Evolutionary conservation across 1,140 invertebrate species (phyloP).

Genomic region (Oreohelix idahoensis): DNA sequence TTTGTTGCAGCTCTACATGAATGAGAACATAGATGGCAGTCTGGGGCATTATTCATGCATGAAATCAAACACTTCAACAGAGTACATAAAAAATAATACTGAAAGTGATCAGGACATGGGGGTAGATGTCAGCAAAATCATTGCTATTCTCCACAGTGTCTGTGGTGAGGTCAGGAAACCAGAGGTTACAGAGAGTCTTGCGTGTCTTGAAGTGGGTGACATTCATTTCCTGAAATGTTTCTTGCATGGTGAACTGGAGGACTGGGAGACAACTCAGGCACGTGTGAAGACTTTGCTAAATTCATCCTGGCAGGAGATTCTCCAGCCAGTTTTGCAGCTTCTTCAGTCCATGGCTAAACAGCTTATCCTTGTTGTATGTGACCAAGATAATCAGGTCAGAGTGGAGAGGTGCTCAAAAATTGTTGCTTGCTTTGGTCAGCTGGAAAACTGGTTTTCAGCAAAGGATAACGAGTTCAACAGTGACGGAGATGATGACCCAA

Average conservation of each 20-base stretch:
- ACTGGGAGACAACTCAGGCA: constrained; percentile 8
- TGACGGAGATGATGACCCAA: constrained; percentile 27
- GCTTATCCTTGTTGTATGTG: neutral
- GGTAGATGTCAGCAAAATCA: neutral
- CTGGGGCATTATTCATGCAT: too few species aligned
- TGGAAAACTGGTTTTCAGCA: neutral
- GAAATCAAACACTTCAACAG: neutral
- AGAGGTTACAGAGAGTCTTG: neutral
- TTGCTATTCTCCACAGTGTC: neutral
- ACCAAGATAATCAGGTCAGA: neutral
- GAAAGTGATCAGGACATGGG: neutral
- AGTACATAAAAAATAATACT: neutral
- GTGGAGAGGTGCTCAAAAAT: neutral
- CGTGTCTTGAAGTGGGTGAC: neutral
- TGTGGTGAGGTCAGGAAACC: neutral
- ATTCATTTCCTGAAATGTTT: neutral
- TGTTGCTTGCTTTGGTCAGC: neutral
- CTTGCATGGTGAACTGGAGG: neutral
- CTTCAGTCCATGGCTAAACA: neutral
- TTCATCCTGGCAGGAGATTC: neutral
- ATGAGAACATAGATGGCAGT: neutral
- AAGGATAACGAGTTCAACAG: constrained; percentile 20
- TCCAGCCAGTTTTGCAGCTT: neutral
- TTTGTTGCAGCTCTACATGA: neutral
- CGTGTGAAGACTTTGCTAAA: neutral